These are phyloP conservation scores for Ictalurus punctatus DNA, from an alignment of 2,113 vertebrate genomes.

Conservation along the genomic window DNA sequence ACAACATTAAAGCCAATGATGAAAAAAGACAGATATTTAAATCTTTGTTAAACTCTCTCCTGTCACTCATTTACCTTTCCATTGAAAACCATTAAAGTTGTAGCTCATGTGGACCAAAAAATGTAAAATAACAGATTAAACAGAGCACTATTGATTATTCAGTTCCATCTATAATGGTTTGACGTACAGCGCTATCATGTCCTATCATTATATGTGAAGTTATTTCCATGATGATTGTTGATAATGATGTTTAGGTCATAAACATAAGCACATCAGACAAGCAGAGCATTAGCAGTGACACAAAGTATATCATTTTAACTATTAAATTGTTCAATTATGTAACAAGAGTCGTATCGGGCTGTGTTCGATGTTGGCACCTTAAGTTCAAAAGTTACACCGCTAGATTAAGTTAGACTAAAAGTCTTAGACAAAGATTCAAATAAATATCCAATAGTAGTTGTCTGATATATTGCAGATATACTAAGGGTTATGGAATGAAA, in stretches of 20 bases:
- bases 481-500: not conserved
- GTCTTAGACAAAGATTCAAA: not conserved
- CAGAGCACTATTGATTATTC: not conserved
- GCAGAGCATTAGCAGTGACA: not conserved
- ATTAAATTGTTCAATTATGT: not conserved
- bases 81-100: not conserved
- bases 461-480: not conserved
- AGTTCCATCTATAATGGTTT: not conserved
- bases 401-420: not conserved
- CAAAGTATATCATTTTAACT: not conserved
- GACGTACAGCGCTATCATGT: not conserved
- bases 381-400: too few species aligned
- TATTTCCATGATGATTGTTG: not conserved
- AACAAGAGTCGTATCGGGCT: not conserved
- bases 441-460: not conserved
- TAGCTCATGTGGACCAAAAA: not conserved
- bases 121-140: not conserved
- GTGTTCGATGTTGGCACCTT: not conserved
- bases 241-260: not conserved
- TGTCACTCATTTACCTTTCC: not conserved
- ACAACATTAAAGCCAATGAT: conserved; percentile 1
- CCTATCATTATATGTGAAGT: not conserved
- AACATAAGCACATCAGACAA: not conserved
- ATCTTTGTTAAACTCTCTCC: not conserved
- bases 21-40: not conserved